These are phyloP conservation scores for Centropristis striata DNA, from an alignment of 2,113 vertebrate species.

Conservation along the genomic window DNA sequence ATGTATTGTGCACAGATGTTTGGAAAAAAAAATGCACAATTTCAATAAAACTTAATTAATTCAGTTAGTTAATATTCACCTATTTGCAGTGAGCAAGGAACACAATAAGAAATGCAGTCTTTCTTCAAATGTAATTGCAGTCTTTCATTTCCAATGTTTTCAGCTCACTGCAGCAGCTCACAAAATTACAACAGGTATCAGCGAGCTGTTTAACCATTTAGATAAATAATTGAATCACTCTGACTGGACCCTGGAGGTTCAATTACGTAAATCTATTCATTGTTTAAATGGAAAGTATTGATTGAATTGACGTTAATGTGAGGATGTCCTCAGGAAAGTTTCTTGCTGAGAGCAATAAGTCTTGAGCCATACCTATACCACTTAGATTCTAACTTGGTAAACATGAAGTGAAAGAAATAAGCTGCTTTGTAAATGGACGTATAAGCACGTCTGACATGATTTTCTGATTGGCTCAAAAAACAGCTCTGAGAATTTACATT, in stretches of 20 bases:
- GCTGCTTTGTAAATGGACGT: neutral
- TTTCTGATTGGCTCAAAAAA: neutral
- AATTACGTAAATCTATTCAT: constrained; percentile 69
- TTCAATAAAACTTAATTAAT: constrained; percentile 16
- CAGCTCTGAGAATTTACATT: neutral
- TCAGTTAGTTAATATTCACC: constrained; percentile 4
- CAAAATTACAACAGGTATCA: constrained; percentile 52
- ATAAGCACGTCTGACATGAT: neutral
- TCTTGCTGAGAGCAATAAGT: constrained; percentile 27
- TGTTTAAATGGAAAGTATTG: constrained; percentile 74
- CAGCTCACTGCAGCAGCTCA: constrained; percentile 28
- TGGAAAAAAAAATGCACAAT: neutral
- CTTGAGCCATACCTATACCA: neutral
- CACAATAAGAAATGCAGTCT: neutral
- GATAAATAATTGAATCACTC: constrained; percentile 53
- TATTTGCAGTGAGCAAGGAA: constrained; percentile 13
- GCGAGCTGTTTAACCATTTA: constrained; percentile 64
- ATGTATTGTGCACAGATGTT: constrained; percentile 1
- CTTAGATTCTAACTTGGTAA: neutral
- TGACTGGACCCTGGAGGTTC: constrained; percentile 56
- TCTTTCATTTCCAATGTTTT: constrained; percentile 43
- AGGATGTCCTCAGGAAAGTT: constrained; percentile 45
- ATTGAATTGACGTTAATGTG: constrained; percentile 59
- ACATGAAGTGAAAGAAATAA: neutral
- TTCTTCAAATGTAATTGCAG: neutral